Evolutionary conservation across 2,888 invertebrate species (phyloP).

Genomic region (Antheraea assamensis): DNA sequence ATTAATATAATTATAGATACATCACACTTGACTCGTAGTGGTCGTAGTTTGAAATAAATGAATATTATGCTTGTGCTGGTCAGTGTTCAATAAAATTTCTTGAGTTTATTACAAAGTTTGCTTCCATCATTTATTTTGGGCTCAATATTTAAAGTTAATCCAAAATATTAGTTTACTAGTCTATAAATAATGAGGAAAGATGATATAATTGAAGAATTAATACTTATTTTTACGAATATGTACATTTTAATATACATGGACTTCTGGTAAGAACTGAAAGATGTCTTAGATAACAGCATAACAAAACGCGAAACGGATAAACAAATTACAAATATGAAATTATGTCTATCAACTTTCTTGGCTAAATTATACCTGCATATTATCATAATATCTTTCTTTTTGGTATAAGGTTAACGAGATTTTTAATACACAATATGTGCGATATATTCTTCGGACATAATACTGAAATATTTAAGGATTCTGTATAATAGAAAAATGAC

Average conservation of each 20-base stretch:
- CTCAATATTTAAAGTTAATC: not conserved
- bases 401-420: not conserved
- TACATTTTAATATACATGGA: not conserved
- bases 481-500: not conserved
- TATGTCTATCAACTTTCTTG: not conserved
- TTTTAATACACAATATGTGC: no score
- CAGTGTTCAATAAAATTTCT: not conserved
- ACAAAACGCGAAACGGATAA: not conserved
- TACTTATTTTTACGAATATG: not conserved
- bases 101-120: not conserved
- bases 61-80: not conserved
- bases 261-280: not conserved
- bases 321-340: no score
- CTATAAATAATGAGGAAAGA: not conserved
- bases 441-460: no score
- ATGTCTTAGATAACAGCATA: not conserved
- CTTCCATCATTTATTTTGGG: not conserved
- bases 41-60: not conserved
- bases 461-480: not conserved
- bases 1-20: no score
- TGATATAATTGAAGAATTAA: not conserved
- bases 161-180: not conserved
- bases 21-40: not conserved
- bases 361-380: not conserved
- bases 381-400: not conserved